phyloP scores from a whole-genome alignment of 2,888 invertebrate species.

The Platycnemis pennipes region DNA sequence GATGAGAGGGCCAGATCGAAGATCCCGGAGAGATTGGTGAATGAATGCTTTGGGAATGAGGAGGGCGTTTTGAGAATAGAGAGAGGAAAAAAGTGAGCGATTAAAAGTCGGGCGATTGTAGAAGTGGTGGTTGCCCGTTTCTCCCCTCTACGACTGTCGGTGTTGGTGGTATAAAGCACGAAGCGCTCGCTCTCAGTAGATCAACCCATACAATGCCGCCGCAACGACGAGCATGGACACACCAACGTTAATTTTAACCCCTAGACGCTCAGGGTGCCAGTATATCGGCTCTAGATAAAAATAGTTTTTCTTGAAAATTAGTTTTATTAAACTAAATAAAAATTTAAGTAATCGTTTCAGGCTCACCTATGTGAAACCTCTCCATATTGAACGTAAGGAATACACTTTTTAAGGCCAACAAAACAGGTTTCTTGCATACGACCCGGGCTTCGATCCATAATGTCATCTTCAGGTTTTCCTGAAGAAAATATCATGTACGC shows the following conservation, averaged over 20 bases:
- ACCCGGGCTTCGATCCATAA: too few species aligned
- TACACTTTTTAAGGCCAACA: too few species aligned
- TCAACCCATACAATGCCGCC: not conserved
- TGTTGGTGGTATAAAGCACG: not conserved
- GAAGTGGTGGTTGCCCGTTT: not conserved
- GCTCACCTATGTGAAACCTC: too few species aligned
- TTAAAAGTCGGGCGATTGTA: not conserved
- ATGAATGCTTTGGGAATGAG: not conserved
- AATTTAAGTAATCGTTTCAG: too few species aligned
- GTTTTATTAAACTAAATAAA: too few species aligned
- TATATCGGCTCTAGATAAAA: too few species aligned
- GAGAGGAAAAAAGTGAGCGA: not conserved
- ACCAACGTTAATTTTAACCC: not conserved
- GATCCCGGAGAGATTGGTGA: not conserved
- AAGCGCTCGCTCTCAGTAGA: not conserved
- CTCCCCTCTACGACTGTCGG: not conserved
- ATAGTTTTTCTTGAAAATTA: too few species aligned
- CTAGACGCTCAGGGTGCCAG: not conserved
- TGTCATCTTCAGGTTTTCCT: too few species aligned
- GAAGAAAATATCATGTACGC: too few species aligned
- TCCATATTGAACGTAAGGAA: too few species aligned
- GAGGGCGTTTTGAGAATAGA: not conserved
- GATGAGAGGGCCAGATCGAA: constrained; percentile 15
- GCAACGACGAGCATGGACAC: not conserved
- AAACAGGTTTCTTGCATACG: too few species aligned